phyloP scores from a whole-genome alignment of 2,888 invertebrate genomes.

The Chorisops tibialis region DNA sequence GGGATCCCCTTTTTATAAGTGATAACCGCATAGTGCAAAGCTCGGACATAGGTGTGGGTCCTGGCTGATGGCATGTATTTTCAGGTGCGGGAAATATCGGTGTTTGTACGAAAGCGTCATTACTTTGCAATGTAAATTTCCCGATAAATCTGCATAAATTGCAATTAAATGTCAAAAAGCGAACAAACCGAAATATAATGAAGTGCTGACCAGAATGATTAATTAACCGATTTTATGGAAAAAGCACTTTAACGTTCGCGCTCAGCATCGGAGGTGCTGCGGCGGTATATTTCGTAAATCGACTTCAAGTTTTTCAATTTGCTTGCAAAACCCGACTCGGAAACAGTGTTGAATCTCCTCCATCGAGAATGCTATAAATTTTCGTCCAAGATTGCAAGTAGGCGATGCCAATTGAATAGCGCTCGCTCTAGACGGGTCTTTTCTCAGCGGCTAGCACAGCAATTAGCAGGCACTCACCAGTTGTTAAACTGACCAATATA shows the following conservation, averaged over 20 bases:
- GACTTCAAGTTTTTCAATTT: conserved; percentile 15
- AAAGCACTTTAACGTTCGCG: neutral
- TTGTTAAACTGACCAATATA: no score
- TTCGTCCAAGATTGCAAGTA: no score
- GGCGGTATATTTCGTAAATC: conserved; percentile 4
- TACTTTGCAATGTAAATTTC: conserved; percentile 22
- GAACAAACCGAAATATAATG: conserved; percentile 25
- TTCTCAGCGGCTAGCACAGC: no score
- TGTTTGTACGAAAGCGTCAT: neutral
- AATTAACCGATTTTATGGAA: conserved; percentile 18
- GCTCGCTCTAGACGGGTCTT: no score
- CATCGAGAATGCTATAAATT: no score
- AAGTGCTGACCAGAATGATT: conserved; percentile 19
- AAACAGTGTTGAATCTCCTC: no score
- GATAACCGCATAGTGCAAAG: neutral
- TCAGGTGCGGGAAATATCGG: neutral
- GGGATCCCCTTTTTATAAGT: neutral
- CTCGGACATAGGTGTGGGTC: neutral
- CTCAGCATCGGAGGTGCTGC: neutral
- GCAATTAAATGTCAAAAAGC: conserved; percentile 24
- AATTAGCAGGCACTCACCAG: no score
- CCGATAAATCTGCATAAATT: conserved; percentile 24
- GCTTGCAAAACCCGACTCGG: neutral
- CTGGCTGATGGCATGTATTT: neutral
- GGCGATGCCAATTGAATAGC: no score